These are phyloP conservation scores for Telenomus remus DNA, from an alignment of 1,140 invertebrate genomes.

Conservation along the genomic window DNA sequence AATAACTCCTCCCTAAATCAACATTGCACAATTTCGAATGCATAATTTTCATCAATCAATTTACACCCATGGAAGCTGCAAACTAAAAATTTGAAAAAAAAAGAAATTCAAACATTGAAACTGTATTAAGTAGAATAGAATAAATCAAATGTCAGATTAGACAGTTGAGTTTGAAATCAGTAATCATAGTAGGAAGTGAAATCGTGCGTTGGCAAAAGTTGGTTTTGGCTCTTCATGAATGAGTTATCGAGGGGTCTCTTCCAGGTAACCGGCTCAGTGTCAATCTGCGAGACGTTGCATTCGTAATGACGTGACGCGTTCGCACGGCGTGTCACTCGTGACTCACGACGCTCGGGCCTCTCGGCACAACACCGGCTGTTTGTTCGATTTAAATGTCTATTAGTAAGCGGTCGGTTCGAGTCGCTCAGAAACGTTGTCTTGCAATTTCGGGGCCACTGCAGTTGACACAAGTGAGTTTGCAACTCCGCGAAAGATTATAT, in stretches of 20 bases:
- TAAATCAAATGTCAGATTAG: no score
- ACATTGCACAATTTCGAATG: neutral
- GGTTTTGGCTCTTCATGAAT: conserved; percentile 35
- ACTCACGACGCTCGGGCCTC: conserved; percentile 50
- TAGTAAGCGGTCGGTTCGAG: conserved; percentile 25
- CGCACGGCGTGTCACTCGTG: conserved; percentile 60
- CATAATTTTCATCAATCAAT: neutral
- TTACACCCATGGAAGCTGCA: no score
- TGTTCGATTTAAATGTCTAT: conserved; percentile 53
- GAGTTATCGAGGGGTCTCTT: conserved; percentile 42
- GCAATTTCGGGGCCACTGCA: conserved; percentile 9
- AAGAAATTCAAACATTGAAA: no score
- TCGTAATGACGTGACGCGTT: conserved; percentile 60
- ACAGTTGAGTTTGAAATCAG: no score
- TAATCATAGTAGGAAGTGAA: neutral
- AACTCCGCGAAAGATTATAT: conserved; percentile 24
- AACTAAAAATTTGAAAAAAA: no score
- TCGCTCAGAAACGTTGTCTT: conserved; percentile 27
- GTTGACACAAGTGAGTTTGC: conserved; percentile 21
- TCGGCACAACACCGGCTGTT: conserved; percentile 13
- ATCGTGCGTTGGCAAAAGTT: conserved; percentile 25
- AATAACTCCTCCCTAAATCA: neutral
- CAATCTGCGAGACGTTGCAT: conserved; percentile 42
- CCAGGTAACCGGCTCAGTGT: conserved; percentile 35
- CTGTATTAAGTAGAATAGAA: no score